Base-by-base conservation (phyloP, 2,797 vertebrate species). In the Xyrichtys novacula region DNA sequence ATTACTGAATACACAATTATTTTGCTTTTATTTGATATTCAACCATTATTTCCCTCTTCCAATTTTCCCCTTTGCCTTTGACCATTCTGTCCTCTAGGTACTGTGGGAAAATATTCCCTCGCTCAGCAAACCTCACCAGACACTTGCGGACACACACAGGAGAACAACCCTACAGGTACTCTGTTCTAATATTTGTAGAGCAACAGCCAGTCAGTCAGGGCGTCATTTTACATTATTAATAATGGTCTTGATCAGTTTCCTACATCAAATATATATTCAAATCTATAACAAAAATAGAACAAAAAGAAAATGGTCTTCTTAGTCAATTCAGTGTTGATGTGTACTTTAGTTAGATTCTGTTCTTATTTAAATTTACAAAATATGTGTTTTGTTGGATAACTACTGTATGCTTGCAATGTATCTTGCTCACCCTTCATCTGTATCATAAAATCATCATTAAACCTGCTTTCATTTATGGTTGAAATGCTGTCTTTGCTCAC, bases 101-200 rank as follows among this genome's bases (percentile, higher is more conserved):
- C 95, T 99, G 98, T 82, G 98, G 98, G 76, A 99, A 99, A 94
- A 98, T 99, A 91, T 99, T 99, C 87, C 98, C 98, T 29, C 95
- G 98, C 66, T 99, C 98, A 0, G 98, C 98, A 74, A 99, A 99
- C 85, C 96, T 99, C 93, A 99, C 98, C 16, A 93, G 98, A 91
- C 98, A 99, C 76, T 96, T 99, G 94, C 94, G 98, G 91, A 99
- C 98, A 29, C 98, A 99, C 92, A 99, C 98, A 8, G 98, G 98
- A 80, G 98, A 99, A 38, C 98, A 99, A 85, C 98, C 98, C 0
- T 99, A 99, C 96, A 98, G 97, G 98, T 98, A 94, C 22, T 63
- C 0, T 28, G 6, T 62, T 36, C 0, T 26, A 5, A 34, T 68
- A 20, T 28, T 65, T 61, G 22, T 43, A 11, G 65, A 43, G n/a